Percentiles rank a stretch among this genome's conserved stretches.
phyloP scores from a whole-genome alignment of 2,113 vertebrate species.

The Microcebus tavaratra region DNA sequence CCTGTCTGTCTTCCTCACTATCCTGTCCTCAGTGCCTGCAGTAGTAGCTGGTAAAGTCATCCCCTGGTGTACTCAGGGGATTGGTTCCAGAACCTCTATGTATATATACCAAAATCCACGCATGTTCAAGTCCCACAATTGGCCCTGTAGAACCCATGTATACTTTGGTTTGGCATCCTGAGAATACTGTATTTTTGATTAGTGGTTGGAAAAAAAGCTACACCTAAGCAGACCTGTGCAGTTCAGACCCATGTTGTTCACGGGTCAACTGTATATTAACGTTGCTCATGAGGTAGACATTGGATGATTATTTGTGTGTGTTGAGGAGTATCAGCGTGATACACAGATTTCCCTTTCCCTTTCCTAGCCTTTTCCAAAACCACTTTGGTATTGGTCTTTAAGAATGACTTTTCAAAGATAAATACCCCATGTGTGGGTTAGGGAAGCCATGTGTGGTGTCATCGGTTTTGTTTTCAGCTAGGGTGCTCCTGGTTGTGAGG shows the following conservation, averaged over 20 bases:
- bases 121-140: background rate
- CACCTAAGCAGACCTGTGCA: background rate
- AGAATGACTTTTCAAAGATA: background rate
- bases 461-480: background rate
- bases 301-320: background rate
- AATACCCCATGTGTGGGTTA: background rate
- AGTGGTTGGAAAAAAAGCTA: background rate
- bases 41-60: background rate
- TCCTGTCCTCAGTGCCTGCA: background rate
- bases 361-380: background rate
- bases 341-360: background rate
- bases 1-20: background rate
- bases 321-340: background rate
- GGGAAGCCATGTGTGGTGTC: background rate
- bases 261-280: background rate
- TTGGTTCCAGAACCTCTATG: background rate
- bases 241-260: background rate
- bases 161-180: background rate
- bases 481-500: background rate
- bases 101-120: background rate
- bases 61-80: background rate
- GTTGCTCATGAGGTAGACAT: background rate
- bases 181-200: background rate
- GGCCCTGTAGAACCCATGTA: background rate
- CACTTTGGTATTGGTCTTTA: background rate